phyloP scores from a whole-genome alignment of 2,797 vertebrate species.

The Enteromius trimaculatus region DNA sequence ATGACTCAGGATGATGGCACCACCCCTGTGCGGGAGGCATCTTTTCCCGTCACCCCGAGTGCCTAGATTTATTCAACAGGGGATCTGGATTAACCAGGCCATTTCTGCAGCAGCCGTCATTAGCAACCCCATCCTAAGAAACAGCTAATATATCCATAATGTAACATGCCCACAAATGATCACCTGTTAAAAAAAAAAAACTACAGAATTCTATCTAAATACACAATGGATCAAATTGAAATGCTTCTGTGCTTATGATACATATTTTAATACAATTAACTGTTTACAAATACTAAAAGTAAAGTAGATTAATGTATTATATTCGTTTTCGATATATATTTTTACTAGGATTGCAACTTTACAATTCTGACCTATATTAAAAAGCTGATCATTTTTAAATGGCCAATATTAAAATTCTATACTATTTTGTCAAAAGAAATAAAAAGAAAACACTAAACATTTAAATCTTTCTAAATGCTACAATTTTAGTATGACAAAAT shows the following conservation, averaged over 20 bases:
- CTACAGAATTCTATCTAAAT: neutral
- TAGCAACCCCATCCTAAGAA: neutral
- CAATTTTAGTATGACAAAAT: too few relatives aligned
- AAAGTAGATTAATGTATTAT: neutral
- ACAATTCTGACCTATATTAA: neutral
- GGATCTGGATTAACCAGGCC: neutral
- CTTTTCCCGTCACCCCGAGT: neutral
- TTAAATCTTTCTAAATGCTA: too few relatives aligned
- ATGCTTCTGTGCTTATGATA: neutral
- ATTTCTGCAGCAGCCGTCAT: neutral
- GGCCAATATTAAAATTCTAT: neutral
- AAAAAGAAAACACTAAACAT: too few relatives aligned
- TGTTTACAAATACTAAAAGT: neutral
- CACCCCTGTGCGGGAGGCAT: neutral
- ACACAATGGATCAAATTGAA: neutral
- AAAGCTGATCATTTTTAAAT: neutral
- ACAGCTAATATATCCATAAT: neutral
- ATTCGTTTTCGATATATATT: neutral
- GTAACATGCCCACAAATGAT: neutral
- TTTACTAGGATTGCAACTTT: neutral
- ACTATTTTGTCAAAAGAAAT: too few relatives aligned
- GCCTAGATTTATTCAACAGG: neutral
- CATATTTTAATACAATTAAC: neutral
- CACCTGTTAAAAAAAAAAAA: neutral
- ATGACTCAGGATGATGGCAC: constrained; percentile 14